Conservation (phyloP, 2,113 vertebrate genomes). For the Podiceps cristatus region DNA sequence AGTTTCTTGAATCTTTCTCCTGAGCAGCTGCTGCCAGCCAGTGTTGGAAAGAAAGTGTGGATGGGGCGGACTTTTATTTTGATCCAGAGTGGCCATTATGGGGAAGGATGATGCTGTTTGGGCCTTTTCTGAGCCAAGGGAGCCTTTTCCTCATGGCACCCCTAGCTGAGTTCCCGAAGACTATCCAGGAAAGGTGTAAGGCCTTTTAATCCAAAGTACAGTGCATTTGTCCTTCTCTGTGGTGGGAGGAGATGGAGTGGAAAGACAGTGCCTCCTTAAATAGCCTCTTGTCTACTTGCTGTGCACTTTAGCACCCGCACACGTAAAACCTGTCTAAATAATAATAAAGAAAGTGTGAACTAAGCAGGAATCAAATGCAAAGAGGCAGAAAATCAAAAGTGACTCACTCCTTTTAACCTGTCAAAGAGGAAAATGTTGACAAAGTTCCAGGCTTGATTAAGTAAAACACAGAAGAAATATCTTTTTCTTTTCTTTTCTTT, state of each 20-base stretch:
- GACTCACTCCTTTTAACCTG: background rate
- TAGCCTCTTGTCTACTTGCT: background rate
- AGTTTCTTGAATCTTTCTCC: background rate
- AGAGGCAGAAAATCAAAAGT: conserved; percentile 1
- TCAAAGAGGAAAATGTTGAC: background rate
- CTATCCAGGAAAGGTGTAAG: background rate
- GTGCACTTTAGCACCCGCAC: background rate
- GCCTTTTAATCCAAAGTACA: background rate
- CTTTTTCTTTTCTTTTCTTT: background rate
- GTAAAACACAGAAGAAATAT: background rate
- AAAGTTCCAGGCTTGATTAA: conserved; percentile 14
- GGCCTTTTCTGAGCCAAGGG: background rate
- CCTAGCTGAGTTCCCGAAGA: background rate
- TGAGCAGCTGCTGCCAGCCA: background rate
- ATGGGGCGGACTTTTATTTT: background rate
- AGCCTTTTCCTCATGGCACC: background rate
- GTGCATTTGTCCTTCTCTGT: background rate
- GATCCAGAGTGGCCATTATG: accelerated
- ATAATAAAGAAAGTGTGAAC: background rate
- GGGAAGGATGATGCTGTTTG: background rate
- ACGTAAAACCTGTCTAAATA: background rate
- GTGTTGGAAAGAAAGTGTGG: background rate
- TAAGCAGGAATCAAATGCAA: background rate
- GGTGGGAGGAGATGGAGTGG: background rate
- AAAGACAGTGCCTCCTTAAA: background rate